Evolutionary conservation across 2,888 invertebrate species (phyloP).

Genomic region (Tetranychus piercei): DNA sequence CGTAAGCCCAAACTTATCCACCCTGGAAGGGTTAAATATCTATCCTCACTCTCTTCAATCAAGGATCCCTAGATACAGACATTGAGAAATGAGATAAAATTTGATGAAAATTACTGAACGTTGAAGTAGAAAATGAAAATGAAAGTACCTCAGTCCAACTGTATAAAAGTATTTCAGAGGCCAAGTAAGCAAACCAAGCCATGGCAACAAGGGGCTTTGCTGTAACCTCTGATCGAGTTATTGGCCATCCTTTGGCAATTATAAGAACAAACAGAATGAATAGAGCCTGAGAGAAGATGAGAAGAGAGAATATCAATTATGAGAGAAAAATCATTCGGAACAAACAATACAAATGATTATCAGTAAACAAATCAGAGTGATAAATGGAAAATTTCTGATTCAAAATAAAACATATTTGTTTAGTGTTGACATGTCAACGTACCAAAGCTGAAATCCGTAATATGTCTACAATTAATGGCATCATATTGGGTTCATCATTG

Average conservation of each 20-base stretch:
- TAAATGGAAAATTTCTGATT: background rate
- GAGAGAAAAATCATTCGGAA: background rate
- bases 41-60: slow-evolving; percentile 84
- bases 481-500: background rate
- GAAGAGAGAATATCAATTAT: background rate
- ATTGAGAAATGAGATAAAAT: background rate
- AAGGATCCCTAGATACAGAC: slow-evolving; percentile 32
- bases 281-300: slow-evolving; percentile 31
- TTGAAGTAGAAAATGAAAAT: too few relatives aligned
- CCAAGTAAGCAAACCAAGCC: slow-evolving; percentile 76
- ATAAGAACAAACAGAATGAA: slow-evolving; percentile 79
- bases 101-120: background rate
- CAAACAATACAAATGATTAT: background rate
- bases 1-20: slow-evolving; percentile 76
- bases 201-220: slow-evolving; percentile 65
- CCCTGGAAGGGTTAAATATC: slow-evolving; percentile 94
- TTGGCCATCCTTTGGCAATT: slow-evolving; percentile 91
- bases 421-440: background rate
- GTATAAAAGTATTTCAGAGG: slow-evolving; percentile 74
- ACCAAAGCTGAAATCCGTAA: slow-evolving; percentile 9
- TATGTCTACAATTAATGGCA: background rate
- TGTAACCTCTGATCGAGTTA: slow-evolving; percentile 68
- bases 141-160: slow-evolving; percentile 72
- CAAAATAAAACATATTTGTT: background rate
- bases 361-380: background rate